Evolutionary conservation across 2,888 invertebrate genomes (phyloP), one percentile per base, ranked within the genome.

Genomic region (Acrocyrtus sp.): DNA sequence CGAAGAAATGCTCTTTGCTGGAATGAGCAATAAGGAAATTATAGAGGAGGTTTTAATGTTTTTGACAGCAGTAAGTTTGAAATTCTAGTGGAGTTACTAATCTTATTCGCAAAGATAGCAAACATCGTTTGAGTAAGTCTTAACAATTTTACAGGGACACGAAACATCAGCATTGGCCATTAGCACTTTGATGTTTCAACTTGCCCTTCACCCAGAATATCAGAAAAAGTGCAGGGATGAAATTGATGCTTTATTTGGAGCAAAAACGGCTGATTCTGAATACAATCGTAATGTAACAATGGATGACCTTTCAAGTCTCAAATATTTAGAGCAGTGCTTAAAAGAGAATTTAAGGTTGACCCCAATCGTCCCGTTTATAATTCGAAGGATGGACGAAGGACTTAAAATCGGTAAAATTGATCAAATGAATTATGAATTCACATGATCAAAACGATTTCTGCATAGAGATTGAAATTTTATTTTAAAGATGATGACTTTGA

Each of bases 201-300:
- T 34, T 8, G 34, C 34, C 34, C 6, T 8, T 5, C 34, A 34
- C 34, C 34, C 5, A 5, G 6, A 34, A 5, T 8, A 8, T 34
- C 45, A 45, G 45, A 45, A 45, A 45, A 45, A 45, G n/a, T 45
- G 45, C n/a, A 6, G n/a, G n/a, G 45, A 45, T 10, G 45, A 45
- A 45, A 45, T 45, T n/a, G 45, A 45, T 45, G 4, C n/a, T 10
- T 4, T 45, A 10, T 45, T 45, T 5, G n/a, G 17, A 4, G 4
- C 17, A 6, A 34, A 5, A 8, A 5, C 34, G 12, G 34, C 12
- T 34, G 6, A 12, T 34, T 12, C 8, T 5, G 45, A 45, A 45
- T 45, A 10, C n/a, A 34, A 34, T 34, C 34, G 5, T 34, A 34
- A 34, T 34, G 34, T 34, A 12, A 34, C 45, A 45, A 45, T 45